Evolutionary conservation across 1,140 invertebrate genomes (phyloP).

Genomic region (Leptopilina clavipes): DNA sequence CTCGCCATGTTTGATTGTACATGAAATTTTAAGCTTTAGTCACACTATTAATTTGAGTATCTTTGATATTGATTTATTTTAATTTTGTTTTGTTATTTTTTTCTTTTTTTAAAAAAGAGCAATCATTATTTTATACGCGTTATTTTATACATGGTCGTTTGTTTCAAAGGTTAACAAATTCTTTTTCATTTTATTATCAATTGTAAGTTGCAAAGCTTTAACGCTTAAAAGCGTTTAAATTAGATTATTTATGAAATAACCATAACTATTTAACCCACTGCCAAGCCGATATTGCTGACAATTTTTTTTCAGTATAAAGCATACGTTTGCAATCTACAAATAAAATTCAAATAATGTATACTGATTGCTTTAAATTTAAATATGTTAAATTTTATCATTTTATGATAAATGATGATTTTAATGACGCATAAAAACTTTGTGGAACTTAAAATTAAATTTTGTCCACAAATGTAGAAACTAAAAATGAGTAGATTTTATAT

Average conservation of each 20-base stretch:
- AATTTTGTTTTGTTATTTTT: not conserved
- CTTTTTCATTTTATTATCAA: not conserved
- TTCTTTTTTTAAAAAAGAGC: not conserved
- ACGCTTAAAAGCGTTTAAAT: slow-evolving; percentile 14
- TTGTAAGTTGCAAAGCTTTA: not conserved
- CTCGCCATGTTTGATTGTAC: slow-evolving; percentile 32
- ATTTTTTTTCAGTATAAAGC: slow-evolving; percentile 3
- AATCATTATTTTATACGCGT: slow-evolving; percentile 3
- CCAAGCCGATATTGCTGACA: slow-evolving; percentile 18
- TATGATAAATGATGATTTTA: too few species aligned
- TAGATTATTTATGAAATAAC: not conserved
- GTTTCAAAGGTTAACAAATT: slow-evolving; percentile 16
- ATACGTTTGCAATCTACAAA: not conserved
- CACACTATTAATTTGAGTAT: slow-evolving; percentile 4
- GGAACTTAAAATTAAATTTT: not conserved
- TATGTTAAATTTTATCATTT: not conserved
- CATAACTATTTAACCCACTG: slow-evolving; percentile 25
- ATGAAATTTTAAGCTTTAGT: slow-evolving; percentile 13
- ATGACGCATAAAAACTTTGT: not conserved
- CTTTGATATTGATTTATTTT: not conserved
- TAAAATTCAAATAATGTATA: not conserved
- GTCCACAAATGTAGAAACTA: not conserved
- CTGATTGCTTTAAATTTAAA: slow-evolving; percentile 9
- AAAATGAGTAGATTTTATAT: not conserved
- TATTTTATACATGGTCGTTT: not conserved